Conservation (phyloP, 2,888 invertebrate genomes). For the Ophraella communa region DNA sequence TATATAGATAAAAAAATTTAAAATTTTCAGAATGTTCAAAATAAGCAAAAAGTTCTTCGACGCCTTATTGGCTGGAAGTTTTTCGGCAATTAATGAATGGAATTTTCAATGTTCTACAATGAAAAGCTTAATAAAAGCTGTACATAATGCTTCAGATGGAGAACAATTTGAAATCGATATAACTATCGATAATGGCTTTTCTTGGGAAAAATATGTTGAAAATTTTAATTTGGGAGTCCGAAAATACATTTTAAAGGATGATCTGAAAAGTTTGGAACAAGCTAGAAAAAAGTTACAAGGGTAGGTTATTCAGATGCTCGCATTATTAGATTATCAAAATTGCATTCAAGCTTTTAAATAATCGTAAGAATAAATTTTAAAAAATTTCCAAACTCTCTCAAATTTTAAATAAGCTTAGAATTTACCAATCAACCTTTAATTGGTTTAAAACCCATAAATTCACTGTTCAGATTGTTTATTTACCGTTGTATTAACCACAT, state of each 20-base stretch:
- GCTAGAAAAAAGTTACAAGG: conserved; percentile 72
- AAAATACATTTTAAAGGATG: conserved; percentile 81
- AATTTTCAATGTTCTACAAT: conserved; percentile 73
- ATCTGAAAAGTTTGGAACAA: conserved; percentile 67
- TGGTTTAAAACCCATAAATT: no score
- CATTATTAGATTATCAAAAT: no score
- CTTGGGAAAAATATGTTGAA: conserved; percentile 82
- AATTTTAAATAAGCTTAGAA: no score
- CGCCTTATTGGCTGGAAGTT: conserved; percentile 80
- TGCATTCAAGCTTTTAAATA: no score
- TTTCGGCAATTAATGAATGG: conserved; percentile 88
- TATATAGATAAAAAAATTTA: conserved; percentile 8
- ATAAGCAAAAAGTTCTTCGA: conserved; percentile 81
- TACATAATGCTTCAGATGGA: conserved; percentile 63
- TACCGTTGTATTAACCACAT: no score
- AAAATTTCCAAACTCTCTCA: no score
- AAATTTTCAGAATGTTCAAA: conserved; percentile 76
- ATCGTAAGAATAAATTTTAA: no score
- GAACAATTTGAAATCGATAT: conserved; percentile 72
- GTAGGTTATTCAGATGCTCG: conserved; percentile 57
- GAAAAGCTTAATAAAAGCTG: conserved; percentile 64
- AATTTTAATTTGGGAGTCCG: conserved; percentile 85
- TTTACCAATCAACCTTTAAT: no score
- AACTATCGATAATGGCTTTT: conserved; percentile 62
- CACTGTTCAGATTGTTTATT: no score